Conservation (phyloP, 1,140 invertebrate species). For the Pseudoatta argentina region DNA sequence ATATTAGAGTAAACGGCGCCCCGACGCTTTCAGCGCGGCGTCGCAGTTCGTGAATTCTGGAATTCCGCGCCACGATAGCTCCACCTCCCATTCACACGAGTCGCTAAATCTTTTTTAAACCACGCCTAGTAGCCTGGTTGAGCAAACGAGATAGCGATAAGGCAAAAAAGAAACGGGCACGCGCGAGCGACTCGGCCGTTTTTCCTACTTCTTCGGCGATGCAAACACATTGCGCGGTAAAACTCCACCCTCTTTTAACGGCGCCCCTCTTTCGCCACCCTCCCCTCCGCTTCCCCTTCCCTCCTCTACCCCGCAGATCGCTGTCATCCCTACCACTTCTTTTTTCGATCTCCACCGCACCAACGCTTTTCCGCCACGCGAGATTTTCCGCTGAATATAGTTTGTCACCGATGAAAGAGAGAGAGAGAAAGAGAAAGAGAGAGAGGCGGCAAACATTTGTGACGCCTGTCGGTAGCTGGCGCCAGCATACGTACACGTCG, state of each 20-base stretch:
- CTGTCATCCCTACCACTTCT: constrained; percentile 14
- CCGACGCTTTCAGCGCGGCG: constrained; percentile 57
- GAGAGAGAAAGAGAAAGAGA: no score
- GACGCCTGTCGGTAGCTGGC: constrained; percentile 47
- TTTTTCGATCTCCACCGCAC: constrained; percentile 50
- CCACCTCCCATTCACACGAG: constrained; percentile 63
- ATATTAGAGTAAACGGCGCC: constrained; percentile 23
- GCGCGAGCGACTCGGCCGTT: constrained; percentile 68
- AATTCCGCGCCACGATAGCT: constrained; percentile 70
- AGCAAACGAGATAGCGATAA: constrained; percentile 64
- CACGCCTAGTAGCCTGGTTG: constrained; percentile 78
- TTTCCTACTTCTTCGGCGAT: constrained; percentile 77
- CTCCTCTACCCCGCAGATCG: constrained; percentile 42
- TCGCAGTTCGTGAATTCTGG: constrained; percentile 64
- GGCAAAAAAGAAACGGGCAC: constrained; percentile 68
- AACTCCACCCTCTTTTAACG: constrained; percentile 74
- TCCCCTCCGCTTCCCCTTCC: background rate
- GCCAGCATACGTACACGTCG: constrained; percentile 23
- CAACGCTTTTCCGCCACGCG: constrained; percentile 53
- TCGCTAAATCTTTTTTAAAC: constrained; percentile 79
- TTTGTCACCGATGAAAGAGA: constrained; percentile 20
- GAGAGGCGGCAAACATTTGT: constrained; percentile 31
- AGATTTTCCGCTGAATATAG: constrained; percentile 69
- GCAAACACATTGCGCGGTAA: constrained; percentile 62
- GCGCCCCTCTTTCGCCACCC: constrained; percentile 49